Base-by-base conservation (phyloP, 2,797 vertebrate species). In the Brotula barbata region DNA sequence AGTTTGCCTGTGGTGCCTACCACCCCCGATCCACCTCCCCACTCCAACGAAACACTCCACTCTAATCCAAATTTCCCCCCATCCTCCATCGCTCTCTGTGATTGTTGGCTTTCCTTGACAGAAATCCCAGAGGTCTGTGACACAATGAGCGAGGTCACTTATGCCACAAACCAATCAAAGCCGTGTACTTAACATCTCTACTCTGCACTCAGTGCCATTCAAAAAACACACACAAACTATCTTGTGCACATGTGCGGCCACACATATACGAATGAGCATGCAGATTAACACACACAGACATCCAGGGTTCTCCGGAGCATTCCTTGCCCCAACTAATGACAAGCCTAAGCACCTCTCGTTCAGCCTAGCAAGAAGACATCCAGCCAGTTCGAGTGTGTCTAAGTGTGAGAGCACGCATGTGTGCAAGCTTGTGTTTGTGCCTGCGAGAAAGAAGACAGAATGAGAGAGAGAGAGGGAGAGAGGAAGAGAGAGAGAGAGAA, bases 61-160 rank as follows among this genome's bases (percentile, higher is more conserved):
- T 22, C 42, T 60, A 57, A 68, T 61, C 68, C 58, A 60, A 69
- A 69, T 52, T 49, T 52, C 9, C 13, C 12, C 4, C 10, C 53
- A 62, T 64, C 68, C 56, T 59, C 77, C 16, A 57, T 58, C 71
- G 10, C 58, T 79, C 69, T 47, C 60, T 70, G 49, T 58, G 53
- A 53, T 69, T 55, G 68, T 68, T 71, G 50, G 1, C 78, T 77
- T 78, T 83, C 75, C 72, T 45, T 79, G 74, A 77, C 73, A 68
- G 62, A 64, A 83, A 92, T 90, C 93, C 91, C 91, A 92, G 74
- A 94, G 92, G 92, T 78, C 51, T 89, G 90, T 92, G 90, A 90
- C 92, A 92, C 89, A 81, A 86, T 74, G 91, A 93, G 91, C 88
- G 80, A 73, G 76, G 78, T 81, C 77, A 90, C 77, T 87, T 89